Percentiles rank a stretch among this genome's conserved stretches.
These are phyloP conservation scores for Patella pellucida DNA, from an alignment of 2,888 invertebrate species.

Conservation along the genomic window DNA sequence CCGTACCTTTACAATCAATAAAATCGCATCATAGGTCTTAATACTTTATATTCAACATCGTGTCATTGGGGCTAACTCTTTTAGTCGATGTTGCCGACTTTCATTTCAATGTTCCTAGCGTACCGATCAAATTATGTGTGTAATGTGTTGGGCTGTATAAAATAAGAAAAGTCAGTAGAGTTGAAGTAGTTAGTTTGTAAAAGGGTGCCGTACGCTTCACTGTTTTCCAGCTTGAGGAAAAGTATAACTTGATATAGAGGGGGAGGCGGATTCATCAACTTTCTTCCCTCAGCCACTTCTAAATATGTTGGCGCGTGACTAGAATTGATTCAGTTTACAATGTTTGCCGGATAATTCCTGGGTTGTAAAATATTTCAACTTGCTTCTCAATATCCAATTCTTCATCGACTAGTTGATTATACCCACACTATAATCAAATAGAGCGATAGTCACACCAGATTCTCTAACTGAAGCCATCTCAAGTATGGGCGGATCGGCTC, in stretches of 20 bases:
- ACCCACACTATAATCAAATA: neutral
- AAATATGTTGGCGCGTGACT: constrained; percentile 21
- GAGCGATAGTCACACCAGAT: neutral
- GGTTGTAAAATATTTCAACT: constrained; percentile 24
- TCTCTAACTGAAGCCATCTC: neutral
- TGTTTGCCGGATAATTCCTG: constrained; percentile 19
- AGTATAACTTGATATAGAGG: neutral
- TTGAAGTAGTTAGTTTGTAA: neutral
- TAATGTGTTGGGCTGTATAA: neutral
- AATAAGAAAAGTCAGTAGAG: neutral
- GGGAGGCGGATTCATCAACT: neutral
- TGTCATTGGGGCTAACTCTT: neutral
- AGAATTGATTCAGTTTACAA: constrained; percentile 24
- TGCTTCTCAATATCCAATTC: constrained; percentile 23
- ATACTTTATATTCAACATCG: neutral
- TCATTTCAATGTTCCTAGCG: neutral
- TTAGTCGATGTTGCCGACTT: neutral
- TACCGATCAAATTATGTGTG: neutral
- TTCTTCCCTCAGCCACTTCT: constrained; percentile 15
- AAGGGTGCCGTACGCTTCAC: too few species aligned
- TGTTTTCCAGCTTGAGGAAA: too few species aligned
- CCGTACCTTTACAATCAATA: constrained; percentile 8
- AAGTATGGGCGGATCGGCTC: constrained; percentile 9
- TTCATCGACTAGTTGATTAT: neutral
- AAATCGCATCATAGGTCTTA: neutral